Evolutionary conservation across 2,797 vertebrate species (phyloP), one percentile per base, ranked within the genome.

Genomic region (Liparis tanakae): DNA sequence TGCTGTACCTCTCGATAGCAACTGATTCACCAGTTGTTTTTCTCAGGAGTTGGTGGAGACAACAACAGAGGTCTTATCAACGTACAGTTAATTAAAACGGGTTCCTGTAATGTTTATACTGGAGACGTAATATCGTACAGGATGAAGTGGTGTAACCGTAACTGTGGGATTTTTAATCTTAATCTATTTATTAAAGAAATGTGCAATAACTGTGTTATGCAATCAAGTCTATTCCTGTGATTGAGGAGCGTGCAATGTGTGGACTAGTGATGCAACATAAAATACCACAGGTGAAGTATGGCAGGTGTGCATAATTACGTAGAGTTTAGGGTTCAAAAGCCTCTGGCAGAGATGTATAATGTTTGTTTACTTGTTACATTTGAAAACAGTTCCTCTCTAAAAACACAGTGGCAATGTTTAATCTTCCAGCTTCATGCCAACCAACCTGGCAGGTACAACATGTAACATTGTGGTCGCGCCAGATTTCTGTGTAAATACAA

Each of bases 231-330:
- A 22, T 46, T n/a, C 13, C 12, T 70, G 22, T 41, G 44, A 73
- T 41, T 39, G 46, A 51, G 12, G 2, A 51, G 34, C 30, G 15
- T 17, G 43, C 46, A 50, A 50, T 50, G n/a, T 48, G 17, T 10
- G 18, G 22, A 66, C 14, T 25, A 36, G 12, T n/a, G 33, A 61
- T 30, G 30, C 64, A 55, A 37, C n/a, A 30, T 15, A 37, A 15
- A 56, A 54, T 43, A 30, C 12, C 6, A 51, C 33, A 54, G 13
- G 22, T 14, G 25, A 54, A 54, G 22, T 13, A 7, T 30, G 53
- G 15, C 53, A 54, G 13, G 22, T 41, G 41, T 60, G 12, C 62
- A 63, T 62, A 67, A 53, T 62, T 51, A 60, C 25, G 20, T 60
- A 60, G 41, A 41, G 36, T 54, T 62, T 60, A n/a, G 12, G 56